Conservation (phyloP, 2,113 vertebrate species). For the Galemys pyrenaicus region DNA sequence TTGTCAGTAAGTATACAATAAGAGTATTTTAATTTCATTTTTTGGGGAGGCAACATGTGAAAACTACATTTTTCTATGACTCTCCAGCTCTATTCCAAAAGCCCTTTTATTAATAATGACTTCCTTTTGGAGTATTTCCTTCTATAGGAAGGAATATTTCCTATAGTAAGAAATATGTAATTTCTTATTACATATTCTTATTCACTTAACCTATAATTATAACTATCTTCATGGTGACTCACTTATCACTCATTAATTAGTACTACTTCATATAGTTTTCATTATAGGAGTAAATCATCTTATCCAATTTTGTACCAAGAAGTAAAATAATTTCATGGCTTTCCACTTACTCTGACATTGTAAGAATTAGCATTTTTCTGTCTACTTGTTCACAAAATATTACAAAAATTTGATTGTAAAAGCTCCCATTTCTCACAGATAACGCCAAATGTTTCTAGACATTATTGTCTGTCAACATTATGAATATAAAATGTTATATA, state of each 20-base stretch:
- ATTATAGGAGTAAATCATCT: background rate
- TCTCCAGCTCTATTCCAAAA: too few species aligned
- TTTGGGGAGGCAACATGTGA: too few species aligned
- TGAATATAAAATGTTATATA: background rate
- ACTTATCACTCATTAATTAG: background rate
- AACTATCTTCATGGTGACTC: background rate
- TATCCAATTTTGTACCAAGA: background rate
- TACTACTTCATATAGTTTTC: background rate
- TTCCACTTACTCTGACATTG: background rate
- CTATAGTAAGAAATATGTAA: background rate
- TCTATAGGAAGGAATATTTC: too few species aligned
- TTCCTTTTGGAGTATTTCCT: too few species aligned
- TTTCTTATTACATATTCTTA: background rate
- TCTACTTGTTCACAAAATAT: background rate
- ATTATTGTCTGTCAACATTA: background rate
- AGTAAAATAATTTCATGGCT: background rate
- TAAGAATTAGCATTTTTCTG: background rate
- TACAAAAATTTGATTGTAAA: background rate
- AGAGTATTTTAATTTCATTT: too few species aligned
- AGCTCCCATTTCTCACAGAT: background rate
- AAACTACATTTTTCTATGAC: too few species aligned
- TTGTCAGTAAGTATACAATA: too few species aligned
- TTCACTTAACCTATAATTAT: background rate
- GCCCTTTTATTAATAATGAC: too few species aligned
- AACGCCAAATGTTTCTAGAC: background rate